Percentiles rank a stretch among this genome's conserved stretches.
Conservation (phyloP, 92 coral and sea anemone genomes). For the Pocillopora grandis region DNA sequence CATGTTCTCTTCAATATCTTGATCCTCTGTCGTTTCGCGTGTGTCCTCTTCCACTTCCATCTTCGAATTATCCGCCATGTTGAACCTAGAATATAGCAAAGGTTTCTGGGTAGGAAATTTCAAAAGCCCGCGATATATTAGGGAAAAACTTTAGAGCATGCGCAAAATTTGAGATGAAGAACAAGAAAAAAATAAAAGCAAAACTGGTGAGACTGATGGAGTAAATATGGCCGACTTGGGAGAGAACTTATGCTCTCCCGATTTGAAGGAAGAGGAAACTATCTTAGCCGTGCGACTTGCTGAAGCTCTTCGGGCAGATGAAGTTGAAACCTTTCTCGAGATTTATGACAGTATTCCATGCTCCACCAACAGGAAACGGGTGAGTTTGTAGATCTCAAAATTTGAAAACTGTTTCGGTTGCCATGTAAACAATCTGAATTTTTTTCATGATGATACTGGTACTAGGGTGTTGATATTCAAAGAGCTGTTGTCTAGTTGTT, state of each 20-base stretch:
- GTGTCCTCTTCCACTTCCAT: slow-evolving; percentile 53
- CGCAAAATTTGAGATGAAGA: slow-evolving; percentile 8
- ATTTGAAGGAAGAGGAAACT: slow-evolving; percentile 64
- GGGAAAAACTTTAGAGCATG: slow-evolving; percentile 36
- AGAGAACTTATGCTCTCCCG: slow-evolving; percentile 26
- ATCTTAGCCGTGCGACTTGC: slow-evolving; percentile 81
- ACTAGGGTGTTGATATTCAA: neutral
- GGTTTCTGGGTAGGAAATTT: slow-evolving; percentile 45
- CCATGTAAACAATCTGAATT: slow-evolving; percentile 53
- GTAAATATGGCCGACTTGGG: slow-evolving; percentile 70
- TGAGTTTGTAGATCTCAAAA: slow-evolving; percentile 36
- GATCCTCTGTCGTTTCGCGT: slow-evolving; percentile 45
- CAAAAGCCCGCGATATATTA: slow-evolving; percentile 39
- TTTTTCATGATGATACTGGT: neutral
- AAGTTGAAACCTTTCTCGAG: slow-evolving; percentile 88
- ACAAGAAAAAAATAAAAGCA: neutral
- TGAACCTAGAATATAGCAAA: slow-evolving; percentile 33
- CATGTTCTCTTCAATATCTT: slow-evolving; percentile 39
- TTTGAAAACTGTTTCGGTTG: slow-evolving; percentile 36
- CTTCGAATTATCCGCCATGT: slow-evolving; percentile 93
- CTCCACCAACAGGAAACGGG: slow-evolving; percentile 65
- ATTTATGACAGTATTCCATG: slow-evolving; percentile 93
- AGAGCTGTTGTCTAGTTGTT: slow-evolving; percentile 1
- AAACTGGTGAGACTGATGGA: slow-evolving; percentile 10
- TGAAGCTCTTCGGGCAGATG: slow-evolving; percentile 78